Evolutionary conservation across 2,888 invertebrate genomes (phyloP).

Genomic region (Eupithecia insigniata): DNA sequence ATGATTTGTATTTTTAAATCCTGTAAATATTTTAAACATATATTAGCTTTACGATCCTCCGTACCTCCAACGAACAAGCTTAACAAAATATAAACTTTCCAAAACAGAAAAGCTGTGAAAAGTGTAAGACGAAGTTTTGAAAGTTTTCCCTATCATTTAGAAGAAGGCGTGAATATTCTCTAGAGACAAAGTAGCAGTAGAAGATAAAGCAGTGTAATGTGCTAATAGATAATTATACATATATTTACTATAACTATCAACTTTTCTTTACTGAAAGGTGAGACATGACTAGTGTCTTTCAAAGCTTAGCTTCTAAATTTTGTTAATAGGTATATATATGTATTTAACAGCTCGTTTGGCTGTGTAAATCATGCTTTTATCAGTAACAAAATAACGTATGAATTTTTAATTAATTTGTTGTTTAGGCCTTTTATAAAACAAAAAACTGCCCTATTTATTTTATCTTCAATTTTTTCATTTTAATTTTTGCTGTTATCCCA

Average conservation of each 20-base stretch:
- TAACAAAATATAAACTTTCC: constrained; percentile 16
- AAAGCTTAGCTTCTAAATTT: too few species aligned
- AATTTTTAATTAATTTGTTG: too few species aligned
- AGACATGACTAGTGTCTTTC: neutral
- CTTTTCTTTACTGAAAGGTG: neutral
- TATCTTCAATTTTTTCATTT: neutral
- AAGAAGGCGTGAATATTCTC: constrained; percentile 18
- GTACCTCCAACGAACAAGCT: neutral
- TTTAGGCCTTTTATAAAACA: too few species aligned
- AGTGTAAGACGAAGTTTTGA: constrained; percentile 6
- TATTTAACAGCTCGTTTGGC: neutral
- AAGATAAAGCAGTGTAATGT: constrained; percentile 19
- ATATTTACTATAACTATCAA: neutral
- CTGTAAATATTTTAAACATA: neutral
- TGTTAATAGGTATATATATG: too few species aligned
- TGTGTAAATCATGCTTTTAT: neutral
- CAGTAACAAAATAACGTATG: neutral
- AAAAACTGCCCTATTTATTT: too few species aligned
- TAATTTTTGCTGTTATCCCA: neutral
- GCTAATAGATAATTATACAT: constrained; percentile 4
- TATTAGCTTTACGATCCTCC: neutral
- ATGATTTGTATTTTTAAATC: neutral
- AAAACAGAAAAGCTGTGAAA: constrained; percentile 17
- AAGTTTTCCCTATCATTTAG: constrained; percentile 17
- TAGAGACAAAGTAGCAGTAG: constrained; percentile 10